Conservation (phyloP, 2,113 vertebrate species). For the Scopus umbretta region DNA sequence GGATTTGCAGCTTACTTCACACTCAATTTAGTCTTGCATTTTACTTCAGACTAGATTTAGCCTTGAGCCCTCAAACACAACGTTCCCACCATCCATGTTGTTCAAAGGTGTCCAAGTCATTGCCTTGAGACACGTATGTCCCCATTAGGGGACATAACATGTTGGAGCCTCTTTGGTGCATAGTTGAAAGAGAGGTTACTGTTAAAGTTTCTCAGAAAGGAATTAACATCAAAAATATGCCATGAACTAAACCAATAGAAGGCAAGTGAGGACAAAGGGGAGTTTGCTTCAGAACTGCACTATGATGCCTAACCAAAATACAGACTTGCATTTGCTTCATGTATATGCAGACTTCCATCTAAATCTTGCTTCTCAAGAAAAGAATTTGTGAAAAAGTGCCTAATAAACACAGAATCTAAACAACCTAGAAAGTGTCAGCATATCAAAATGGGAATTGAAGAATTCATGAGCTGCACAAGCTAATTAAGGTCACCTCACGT, state of each 20-base stretch:
- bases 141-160: rapidly evolving
- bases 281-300: neutral
- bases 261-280: neutral
- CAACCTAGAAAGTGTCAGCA: neutral
- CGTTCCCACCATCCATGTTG: neutral
- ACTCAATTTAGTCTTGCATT: neutral
- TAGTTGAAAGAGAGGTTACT: neutral
- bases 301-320: neutral
- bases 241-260: neutral
- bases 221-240: neutral
- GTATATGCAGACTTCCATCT: neutral
- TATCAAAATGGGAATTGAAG: neutral
- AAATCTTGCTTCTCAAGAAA: neutral
- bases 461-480: neutral
- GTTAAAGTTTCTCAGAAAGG: neutral
- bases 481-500: neutral
- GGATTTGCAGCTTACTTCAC: neutral
- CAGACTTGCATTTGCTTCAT: neutral
- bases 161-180: neutral
- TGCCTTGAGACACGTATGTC: neutral
- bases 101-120: neutral
- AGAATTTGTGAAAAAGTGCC: neutral
- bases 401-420: neutral
- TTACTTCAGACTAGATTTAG: neutral
- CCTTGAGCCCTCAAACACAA: neutral